Evolutionary conservation across 2,888 invertebrate species (phyloP), one percentile per base, ranked within the genome.

Genomic region (Cataglyphis livida): DNA sequence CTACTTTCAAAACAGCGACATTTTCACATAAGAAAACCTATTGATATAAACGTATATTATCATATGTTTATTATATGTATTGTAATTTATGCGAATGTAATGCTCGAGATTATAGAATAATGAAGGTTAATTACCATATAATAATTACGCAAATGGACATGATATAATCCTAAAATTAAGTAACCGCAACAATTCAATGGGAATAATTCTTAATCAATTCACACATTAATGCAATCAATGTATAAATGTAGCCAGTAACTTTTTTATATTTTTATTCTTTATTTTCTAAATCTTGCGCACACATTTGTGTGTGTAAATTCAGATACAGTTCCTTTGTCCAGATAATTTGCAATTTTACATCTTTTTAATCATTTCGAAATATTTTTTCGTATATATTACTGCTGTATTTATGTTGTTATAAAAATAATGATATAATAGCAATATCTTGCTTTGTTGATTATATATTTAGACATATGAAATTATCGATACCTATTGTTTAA

Each of bases 61-160:
- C 71, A 28, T 35, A 18, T 73, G 28, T 21, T 59, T 61, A 61
- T 38, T 5, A 25, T 21, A 35, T n/a, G 78, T 62, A 12, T n/a
- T 51, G 51, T 75, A 41, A 51, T 51, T 35, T 21, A 44, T n/a
- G 21, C 44, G 68, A 35, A 79, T 54, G 44, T 78, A 85, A 64
- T 35, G 57, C 74, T 54, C 79, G 62, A 25, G 44, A 78, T 89
- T 88, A 82, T 70, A 79, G 68, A 70, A 76, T 84, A 51, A 81
- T 81, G 82, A 88, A 89, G 88, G 84, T 88, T 88, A 89, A 85
- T 89, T 88, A 48, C 18, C 1, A 48, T 18, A n/a, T 7, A n/a
- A 51, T n/a, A 51, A 51, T 18, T 83, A 62, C 78, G 21, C 78
- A 18, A 70, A 32, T 71, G 59, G 15, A 32, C 48, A 59, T 65